These are phyloP conservation scores for Halichoeres trimaculatus DNA, from an alignment of 2,113 vertebrate species.

Conservation along the genomic window DNA sequence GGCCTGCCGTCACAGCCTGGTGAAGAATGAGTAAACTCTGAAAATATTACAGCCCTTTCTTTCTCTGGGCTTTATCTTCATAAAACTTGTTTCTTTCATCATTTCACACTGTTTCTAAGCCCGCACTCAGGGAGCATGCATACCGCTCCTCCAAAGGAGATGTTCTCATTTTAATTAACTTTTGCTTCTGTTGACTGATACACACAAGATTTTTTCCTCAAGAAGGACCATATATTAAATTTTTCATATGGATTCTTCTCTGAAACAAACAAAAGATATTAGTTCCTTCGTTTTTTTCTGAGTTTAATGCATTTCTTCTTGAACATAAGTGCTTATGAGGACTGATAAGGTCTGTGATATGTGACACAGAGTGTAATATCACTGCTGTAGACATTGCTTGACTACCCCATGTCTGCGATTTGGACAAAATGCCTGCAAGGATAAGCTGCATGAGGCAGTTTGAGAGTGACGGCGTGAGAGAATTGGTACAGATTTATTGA, in stretches of 20 bases:
- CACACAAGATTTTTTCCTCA: slow-evolving; percentile 45
- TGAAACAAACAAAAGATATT: slow-evolving; percentile 79
- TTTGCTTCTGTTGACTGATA: slow-evolving; percentile 40
- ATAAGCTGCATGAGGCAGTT: slow-evolving; percentile 49
- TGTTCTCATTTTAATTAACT: slow-evolving; percentile 44
- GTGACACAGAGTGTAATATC: slow-evolving; percentile 74
- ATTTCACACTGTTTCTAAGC: not conserved
- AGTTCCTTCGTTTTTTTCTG: slow-evolving; percentile 45
- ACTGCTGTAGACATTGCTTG: slow-evolving; percentile 42
- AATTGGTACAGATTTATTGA: slow-evolving; percentile 77
- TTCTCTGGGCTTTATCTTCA: slow-evolving; percentile 18
- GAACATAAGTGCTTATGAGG: slow-evolving; percentile 74
- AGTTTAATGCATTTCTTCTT: slow-evolving; percentile 79
- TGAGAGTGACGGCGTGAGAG: slow-evolving; percentile 53
- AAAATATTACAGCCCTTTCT: slow-evolving; percentile 49
- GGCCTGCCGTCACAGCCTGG: slow-evolving; percentile 47
- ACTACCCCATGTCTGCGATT: slow-evolving; percentile 51
- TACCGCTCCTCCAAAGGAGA: slow-evolving; percentile 13
- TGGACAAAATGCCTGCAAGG: slow-evolving; percentile 73
- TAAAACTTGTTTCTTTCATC: slow-evolving; percentile 11
- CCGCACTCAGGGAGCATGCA: slow-evolving; percentile 23
- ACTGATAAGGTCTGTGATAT: slow-evolving; percentile 54
- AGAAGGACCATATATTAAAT: slow-evolving; percentile 59
- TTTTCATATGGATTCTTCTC: slow-evolving; percentile 76
- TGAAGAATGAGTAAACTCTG: slow-evolving; percentile 55